Conservation (phyloP, 53 echinoderm and acorn worm genomes). For the Stichopus horrens region DNA sequence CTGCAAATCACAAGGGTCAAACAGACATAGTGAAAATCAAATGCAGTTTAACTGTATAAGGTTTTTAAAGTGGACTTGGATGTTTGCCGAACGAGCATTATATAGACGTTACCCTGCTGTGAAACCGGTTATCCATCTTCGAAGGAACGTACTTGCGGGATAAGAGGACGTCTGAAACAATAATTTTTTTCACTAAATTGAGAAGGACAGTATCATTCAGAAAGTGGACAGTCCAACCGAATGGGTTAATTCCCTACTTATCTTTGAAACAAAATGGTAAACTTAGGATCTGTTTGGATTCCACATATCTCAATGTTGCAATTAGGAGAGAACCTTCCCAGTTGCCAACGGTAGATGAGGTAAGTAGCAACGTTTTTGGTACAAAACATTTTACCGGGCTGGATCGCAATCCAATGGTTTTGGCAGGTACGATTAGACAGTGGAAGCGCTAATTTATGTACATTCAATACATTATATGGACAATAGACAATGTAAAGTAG, state of each 20-base stretch:
- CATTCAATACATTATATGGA: too few species aligned
- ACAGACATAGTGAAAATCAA: too few species aligned
- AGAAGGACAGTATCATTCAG: too few species aligned
- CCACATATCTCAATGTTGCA: conserved; percentile 54
- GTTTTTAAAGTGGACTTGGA: too few species aligned
- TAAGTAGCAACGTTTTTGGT: conserved; percentile 20
- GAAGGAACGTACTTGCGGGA: conserved; percentile 4
- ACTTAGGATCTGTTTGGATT: conserved; percentile 44
- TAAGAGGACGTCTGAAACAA: conserved; percentile 24
- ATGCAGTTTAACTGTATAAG: too few species aligned
- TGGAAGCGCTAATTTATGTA: too few species aligned
- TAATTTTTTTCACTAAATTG: conserved; percentile 52
- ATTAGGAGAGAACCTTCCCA: conserved; percentile 56
- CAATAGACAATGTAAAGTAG: too few species aligned
- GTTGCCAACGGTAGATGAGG: conserved; percentile 51
- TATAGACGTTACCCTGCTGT: background rate
- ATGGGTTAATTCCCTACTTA: conserved; percentile 60
- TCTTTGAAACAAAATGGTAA: conserved; percentile 28
- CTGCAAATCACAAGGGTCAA: too few species aligned
- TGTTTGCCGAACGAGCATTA: conserved; percentile 34
- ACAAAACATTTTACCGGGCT: background rate
- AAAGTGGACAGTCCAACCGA: too few species aligned
- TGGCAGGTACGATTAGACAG: background rate
- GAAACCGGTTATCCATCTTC: background rate
- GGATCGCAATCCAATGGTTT: conserved; percentile 1